A percentile compares a stretch with the other conserved stretches of the same genome.
Evolutionary conservation across 1,140 invertebrate species (phyloP).

Genomic region (Riptortus pedestris): DNA sequence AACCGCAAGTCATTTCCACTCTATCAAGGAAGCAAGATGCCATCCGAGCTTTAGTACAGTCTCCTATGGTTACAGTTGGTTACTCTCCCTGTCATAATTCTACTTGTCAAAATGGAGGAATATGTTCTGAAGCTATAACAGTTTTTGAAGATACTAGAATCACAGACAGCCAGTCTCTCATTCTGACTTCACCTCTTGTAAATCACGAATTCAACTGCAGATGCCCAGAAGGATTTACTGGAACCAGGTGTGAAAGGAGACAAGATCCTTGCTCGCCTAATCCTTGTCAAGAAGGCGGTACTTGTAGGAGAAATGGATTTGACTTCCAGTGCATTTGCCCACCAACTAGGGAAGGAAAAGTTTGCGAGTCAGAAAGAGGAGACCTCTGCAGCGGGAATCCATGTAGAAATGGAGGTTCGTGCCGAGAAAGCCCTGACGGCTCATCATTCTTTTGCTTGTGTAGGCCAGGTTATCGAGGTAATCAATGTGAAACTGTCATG

Average conservation of each 20-base stretch:
- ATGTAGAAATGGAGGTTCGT: conserved; percentile 80
- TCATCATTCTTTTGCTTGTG: conserved; percentile 83
- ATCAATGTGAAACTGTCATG: conserved; percentile 71
- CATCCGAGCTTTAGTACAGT: conserved; percentile 50
- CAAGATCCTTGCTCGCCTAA: conserved; percentile 86
- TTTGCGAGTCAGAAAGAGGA: conserved; percentile 72
- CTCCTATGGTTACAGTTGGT: conserved; percentile 46
- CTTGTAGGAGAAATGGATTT: conserved; percentile 67
- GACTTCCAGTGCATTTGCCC: conserved; percentile 76
- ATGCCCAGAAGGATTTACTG: conserved; percentile 67
- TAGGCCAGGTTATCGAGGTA: conserved; percentile 75
- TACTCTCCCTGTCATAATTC: conserved; percentile 60
- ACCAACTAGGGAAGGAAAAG: conserved; percentile 59
- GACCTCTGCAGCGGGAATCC: conserved; percentile 73
- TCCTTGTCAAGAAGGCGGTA: conserved; percentile 69
- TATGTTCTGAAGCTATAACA: conserved; percentile 60
- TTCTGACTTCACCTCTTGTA: conserved; percentile 69
- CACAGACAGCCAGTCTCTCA: conserved; percentile 62
- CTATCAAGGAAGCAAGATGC: conserved; percentile 51
- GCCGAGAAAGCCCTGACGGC: conserved; percentile 71
- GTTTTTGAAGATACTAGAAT: conserved; percentile 58
- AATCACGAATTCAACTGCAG: conserved; percentile 65
- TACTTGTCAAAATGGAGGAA: conserved; percentile 62
- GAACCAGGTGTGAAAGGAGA: conserved; percentile 64
- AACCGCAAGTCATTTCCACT: conserved; percentile 50